phyloP scores from a whole-genome alignment of 2,888 invertebrate species.

The Villa cingulata region DNA sequence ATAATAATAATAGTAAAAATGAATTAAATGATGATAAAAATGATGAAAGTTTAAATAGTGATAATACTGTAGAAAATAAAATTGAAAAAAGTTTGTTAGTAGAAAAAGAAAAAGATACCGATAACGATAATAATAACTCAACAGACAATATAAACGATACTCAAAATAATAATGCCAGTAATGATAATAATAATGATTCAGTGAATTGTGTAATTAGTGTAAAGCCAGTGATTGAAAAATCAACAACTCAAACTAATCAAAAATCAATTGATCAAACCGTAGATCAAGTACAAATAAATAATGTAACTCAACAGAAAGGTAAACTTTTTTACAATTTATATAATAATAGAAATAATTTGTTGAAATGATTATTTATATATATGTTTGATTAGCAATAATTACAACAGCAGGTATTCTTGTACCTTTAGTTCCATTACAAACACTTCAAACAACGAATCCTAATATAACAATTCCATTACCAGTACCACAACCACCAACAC shows the following conservation, averaged over 20 bases:
- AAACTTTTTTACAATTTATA: no score
- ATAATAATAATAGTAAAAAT: no score
- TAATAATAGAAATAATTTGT: no score
- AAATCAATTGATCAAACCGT: neutral
- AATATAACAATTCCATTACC: slow-evolving; percentile 1
- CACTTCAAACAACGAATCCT: neutral
- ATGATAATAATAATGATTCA: no score
- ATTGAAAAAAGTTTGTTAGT: neutral
- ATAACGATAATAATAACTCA: neutral
- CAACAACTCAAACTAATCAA: neutral
- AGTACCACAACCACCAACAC: neutral
- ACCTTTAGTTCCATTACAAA: slow-evolving; percentile 8
- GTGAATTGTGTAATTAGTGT: no score
- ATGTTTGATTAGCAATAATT: slow-evolving; percentile 2
- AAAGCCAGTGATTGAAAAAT: neutral
- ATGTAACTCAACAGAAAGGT: neutral
- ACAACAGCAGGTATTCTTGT: slow-evolving; percentile 9
- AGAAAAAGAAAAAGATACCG: neutral
- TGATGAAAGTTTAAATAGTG: neutral
- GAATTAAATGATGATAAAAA: neutral
- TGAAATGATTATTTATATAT: neutral
- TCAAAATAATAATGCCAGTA: neutral
- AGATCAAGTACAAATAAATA: neutral
- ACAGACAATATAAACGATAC: neutral
- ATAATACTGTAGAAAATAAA: neutral